Evolutionary conservation across 64 coral and sea anemone species (phyloP).

Genomic region (Montipora capricornis): DNA sequence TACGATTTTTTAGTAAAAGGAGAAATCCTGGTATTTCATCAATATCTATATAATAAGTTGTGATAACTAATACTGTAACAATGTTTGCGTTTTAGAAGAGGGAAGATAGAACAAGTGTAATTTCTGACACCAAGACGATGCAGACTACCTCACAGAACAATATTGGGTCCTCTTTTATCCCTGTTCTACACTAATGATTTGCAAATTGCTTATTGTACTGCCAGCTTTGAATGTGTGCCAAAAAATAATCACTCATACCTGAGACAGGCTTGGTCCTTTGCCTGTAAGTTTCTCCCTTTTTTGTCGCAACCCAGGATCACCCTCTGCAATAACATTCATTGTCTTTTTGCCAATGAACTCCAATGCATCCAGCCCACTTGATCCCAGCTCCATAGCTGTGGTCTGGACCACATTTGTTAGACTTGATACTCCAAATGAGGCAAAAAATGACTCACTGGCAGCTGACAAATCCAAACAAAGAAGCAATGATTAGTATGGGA

Average conservation of each 20-base stretch:
- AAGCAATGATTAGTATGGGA: background rate
- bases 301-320: slow-evolving; percentile 84
- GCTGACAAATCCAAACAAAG: background rate
- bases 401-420: slow-evolving; percentile 72
- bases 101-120: too few species aligned
- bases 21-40: too few species aligned
- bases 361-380: slow-evolving; percentile 87
- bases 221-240: too few species aligned
- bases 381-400: slow-evolving; percentile 70
- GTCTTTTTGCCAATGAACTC: slow-evolving; percentile 98
- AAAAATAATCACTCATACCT: slow-evolving; percentile 45
- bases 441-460: slow-evolving; percentile 70
- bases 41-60: too few species aligned
- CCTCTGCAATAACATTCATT: slow-evolving; percentile 96
- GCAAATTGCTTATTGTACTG: too few species aligned
- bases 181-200: too few species aligned
- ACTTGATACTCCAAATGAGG: slow-evolving; percentile 72
- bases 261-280: slow-evolving; percentile 83
- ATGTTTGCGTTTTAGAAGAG: too few species aligned
- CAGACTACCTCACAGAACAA: too few species aligned
- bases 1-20: too few species aligned
- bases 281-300: slow-evolving; percentile 78
- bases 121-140: too few species aligned
- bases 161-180: too few species aligned
- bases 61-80: too few species aligned